A percentile compares a stretch with the other conserved stretches of the same genome.
Evolutionary conservation across 2,797 vertebrate genomes (phyloP).

Genomic region (Diplodus puntazzo): DNA sequence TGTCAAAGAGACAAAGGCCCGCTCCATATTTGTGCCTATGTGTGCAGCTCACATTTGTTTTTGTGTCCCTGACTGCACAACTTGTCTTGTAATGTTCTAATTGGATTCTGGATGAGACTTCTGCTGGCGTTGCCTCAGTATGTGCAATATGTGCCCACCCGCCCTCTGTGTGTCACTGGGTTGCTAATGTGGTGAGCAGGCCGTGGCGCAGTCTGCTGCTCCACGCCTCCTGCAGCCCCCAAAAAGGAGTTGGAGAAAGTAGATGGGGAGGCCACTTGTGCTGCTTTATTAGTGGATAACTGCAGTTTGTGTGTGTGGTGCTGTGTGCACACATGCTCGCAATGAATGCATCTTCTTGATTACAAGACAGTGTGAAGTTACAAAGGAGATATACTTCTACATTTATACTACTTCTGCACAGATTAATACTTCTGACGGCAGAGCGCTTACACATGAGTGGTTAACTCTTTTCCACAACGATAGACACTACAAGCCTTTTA

Average conservation of each 20-base stretch:
- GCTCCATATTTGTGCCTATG: conserved; percentile 33
- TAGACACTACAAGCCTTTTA: conserved; percentile 7
- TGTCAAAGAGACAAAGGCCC: conserved; percentile 27
- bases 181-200: conserved; percentile 61
- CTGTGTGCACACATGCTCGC: conserved; percentile 10
- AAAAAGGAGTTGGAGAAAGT: conserved; percentile 51
- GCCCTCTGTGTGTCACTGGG: conserved; percentile 42
- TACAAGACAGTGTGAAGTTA: conserved; percentile 23
- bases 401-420: background rate
- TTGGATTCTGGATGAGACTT: conserved; percentile 43
- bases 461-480: conserved; percentile 11
- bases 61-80: conserved; percentile 26
- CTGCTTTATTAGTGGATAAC: conserved; percentile 58
- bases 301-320: conserved; percentile 29
- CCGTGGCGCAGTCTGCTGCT: conserved; percentile 47
- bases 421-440: conserved; percentile 6
- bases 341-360: conserved; percentile 34
- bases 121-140: conserved; percentile 34
- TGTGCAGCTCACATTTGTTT: conserved; percentile 16
- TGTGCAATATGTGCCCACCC: conserved; percentile 39
- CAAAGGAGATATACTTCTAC: background rate
- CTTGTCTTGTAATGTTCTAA: conserved; percentile 57
- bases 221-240: conserved; percentile 55
- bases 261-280: conserved; percentile 67
- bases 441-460: conserved; percentile 4